These are phyloP conservation scores for Xiphophorus hellerii DNA, from an alignment of 2,113 vertebrate species.

Conservation along the genomic window DNA sequence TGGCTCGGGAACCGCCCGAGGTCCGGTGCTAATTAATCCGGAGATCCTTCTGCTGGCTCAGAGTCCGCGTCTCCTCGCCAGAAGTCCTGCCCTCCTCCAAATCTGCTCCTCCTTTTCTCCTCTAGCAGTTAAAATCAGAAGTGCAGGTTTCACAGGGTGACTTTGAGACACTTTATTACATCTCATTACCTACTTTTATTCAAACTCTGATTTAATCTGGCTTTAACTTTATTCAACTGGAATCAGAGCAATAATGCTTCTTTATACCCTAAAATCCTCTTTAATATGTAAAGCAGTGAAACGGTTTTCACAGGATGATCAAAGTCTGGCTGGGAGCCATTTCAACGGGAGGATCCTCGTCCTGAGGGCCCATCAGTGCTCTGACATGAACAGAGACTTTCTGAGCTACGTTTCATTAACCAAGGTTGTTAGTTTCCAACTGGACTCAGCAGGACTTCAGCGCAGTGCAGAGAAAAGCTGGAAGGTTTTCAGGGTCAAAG, in stretches of 20 bases:
- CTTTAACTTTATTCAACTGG: not conserved
- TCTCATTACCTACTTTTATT: not conserved
- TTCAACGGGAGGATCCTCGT: not conserved
- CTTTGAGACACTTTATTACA: not conserved
- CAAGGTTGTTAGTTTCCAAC: slow-evolving; percentile 37
- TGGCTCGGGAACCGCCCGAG: not conserved
- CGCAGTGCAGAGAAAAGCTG: slow-evolving; percentile 12
- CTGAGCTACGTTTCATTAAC: slow-evolving; percentile 29
- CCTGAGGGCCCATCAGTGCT: slow-evolving; percentile 5
- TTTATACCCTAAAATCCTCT: not conserved
- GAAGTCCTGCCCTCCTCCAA: not conserved
- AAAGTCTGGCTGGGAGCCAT: slow-evolving; percentile 6
- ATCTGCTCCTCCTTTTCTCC: not conserved
- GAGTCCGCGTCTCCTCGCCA: not conserved
- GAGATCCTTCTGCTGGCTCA: not conserved
- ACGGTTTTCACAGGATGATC: slow-evolving; percentile 12
- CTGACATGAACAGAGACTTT: not conserved
- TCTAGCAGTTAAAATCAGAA: not conserved
- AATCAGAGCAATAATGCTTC: not conserved
- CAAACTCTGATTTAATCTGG: not conserved
- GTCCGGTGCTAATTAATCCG: not conserved
- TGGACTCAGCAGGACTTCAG: slow-evolving; percentile 39
- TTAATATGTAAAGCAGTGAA: not conserved
- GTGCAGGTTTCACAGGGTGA: not conserved
- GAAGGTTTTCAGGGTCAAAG: slow-evolving; percentile 10